phyloP scores from a whole-genome alignment of 2,888 invertebrate genomes.

The Tenthredo amoena region DNA sequence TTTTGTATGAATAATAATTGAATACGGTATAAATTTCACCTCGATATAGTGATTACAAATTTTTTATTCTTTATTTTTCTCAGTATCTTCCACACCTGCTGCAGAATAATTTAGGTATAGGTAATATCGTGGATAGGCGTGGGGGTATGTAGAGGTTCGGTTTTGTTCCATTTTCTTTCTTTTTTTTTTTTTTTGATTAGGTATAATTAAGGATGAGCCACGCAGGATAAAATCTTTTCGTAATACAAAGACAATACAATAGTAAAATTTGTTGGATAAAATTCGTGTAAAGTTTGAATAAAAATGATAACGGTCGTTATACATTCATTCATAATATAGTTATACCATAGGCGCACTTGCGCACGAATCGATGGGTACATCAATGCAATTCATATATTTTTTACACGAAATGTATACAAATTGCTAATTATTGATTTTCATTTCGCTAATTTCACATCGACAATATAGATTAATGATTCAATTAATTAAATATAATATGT shows the following conservation, averaged over 20 bases:
- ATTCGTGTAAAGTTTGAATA: constrained; percentile 67
- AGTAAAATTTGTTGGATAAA: constrained; percentile 66
- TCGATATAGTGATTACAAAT: neutral
- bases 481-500: neutral
- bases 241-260: constrained; percentile 62
- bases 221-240: constrained; percentile 59
- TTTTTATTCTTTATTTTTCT: too few species aligned
- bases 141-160: neutral
- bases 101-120: neutral
- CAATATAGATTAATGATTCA: neutral
- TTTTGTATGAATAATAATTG: neutral
- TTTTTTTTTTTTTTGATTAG: neutral
- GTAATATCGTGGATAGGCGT: neutral
- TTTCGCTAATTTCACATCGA: neutral
- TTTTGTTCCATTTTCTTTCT: neutral
- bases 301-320: constrained; percentile 61
- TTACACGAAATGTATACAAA: neutral
- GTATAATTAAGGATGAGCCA: neutral
- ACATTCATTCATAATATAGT: constrained; percentile 1
- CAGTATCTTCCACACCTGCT: neutral
- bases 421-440: neutral
- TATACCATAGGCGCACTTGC: neutral
- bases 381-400: neutral
- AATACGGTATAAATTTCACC: neutral
- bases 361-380: neutral